Base-by-base conservation (phyloP, 1,140 invertebrate genomes). In the Semibalanus balanoides region DNA sequence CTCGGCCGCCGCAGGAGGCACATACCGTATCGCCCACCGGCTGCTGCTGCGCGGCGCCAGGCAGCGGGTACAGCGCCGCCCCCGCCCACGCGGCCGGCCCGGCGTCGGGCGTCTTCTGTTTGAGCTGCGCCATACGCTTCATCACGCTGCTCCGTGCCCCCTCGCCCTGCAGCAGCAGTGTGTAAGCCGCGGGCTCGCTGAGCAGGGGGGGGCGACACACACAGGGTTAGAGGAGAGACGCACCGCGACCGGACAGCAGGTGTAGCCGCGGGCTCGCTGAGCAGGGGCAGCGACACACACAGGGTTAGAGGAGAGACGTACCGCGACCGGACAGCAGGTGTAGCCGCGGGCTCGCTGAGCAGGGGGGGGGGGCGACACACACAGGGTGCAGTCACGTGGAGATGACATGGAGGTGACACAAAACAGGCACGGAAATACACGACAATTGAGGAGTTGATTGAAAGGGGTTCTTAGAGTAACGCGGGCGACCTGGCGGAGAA, bases 111-210 rank as follows among this genome's bases (percentile, higher is more conserved):
- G 9, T 64, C 51, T 64, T 11, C 22, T 64, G 9, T 19, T 64
- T 64, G 11, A 3, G 11, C 22, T 64, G 9, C 22, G 22, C 22
- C 14, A 72, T 29, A 9, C 1, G 5, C 29, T 11, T 9, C 70
- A 72, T 17, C n/a, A 72, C 3, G 9, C 25, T 29, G 19, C 28
- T 3, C 70, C 25, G 9, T 3, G 19, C 19, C 7, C 70, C 70
- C 70, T 72, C 70, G 70, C 70, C 70, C 28, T 72, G 22, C 70
- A 72, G 70, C 28, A 72, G 70, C n/a, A n/a, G n/a, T n/a, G n/a
- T n/a, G n/a, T n/a, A n/a, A 72, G 70, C 25, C 40, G 72, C 35
- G 30, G 31, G n/a, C 31, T 30, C 70, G 70, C 30, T 78, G 51
- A 19, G 30, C 76, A 31, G 31, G n/a, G 77, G n/a, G 40, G 74